phyloP scores from a whole-genome alignment of 2,888 invertebrate species.

The Lamellibrachia columna region DNA sequence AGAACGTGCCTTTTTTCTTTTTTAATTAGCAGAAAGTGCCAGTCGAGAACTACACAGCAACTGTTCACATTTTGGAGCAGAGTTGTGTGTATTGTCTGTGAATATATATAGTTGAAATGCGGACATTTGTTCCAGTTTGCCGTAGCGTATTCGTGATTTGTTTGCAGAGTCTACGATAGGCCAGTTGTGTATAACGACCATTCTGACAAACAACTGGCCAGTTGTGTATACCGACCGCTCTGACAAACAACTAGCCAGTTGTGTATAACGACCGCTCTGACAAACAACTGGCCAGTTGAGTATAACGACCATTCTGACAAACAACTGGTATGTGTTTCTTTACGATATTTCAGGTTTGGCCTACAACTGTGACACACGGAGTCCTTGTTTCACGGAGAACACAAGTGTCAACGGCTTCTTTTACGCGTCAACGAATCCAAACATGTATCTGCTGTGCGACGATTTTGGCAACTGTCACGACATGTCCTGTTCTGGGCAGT shows the following conservation, averaged over 20 bases:
- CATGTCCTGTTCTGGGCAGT: neutral
- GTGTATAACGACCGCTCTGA: too few species aligned
- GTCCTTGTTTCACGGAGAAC: neutral
- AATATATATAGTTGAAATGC: too few species aligned
- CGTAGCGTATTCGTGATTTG: too few species aligned
- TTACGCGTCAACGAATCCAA: neutral
- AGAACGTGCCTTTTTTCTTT: too few species aligned
- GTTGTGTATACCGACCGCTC: too few species aligned
- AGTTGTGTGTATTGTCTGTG: too few species aligned
- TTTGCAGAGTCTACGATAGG: too few species aligned
- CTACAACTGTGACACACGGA: neutral
- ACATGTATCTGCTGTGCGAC: neutral
- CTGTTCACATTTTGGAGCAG: too few species aligned
- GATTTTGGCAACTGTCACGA: neutral
- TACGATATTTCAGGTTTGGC: neutral
- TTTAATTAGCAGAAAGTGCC: too few species aligned
- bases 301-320: neutral
- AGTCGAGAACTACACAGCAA: too few species aligned
- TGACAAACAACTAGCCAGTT: neutral
- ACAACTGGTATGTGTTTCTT: neutral
- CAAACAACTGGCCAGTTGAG: too few species aligned
- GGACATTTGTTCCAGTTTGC: too few species aligned
- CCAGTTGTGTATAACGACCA: neutral
- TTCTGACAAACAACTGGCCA: neutral
- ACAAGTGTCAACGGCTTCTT: neutral